Base-by-base conservation (phyloP, 1,140 invertebrate genomes). In the Propsilocerus akamusi region DNA sequence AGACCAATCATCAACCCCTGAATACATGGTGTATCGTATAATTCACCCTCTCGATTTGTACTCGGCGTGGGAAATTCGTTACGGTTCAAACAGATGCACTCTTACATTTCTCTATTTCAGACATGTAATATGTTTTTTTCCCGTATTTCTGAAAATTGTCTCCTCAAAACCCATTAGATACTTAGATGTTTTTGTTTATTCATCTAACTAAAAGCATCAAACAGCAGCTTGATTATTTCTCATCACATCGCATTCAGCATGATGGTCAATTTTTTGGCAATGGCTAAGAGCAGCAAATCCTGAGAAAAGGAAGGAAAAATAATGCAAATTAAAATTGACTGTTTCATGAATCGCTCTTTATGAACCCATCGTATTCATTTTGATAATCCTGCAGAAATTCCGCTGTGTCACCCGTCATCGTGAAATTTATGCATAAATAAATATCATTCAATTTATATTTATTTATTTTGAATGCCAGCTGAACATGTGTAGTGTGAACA, bases 351-450 rank as follows among this genome's bases (percentile, higher is more conserved):
- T n/a, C n/a, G n/a, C n/a, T n/a, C n/a, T n/a, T n/a, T n/a, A n/a
- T n/a, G n/a, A n/a, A n/a, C n/a, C n/a, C n/a, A n/a, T n/a, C n/a
- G n/a, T n/a, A n/a, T n/a, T n/a, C n/a, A n/a, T n/a, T n/a, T n/a
- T n/a, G n/a, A n/a, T n/a, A n/a, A n/a, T n/a, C n/a, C n/a, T n/a
- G n/a, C n/a, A n/a, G n/a, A n/a, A n/a, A n/a, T n/a, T n/a, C n/a
- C n/a, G n/a, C n/a, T n/a, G n/a, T n/a, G n/a, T n/a, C n/a, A n/a
- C n/a, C n/a, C n/a, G n/a, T n/a, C n/a, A n/a, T n/a, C 10, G 28
- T 30, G n/a, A 17, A 22, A 47, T 26, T 47, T 47, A 26, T 47
- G 46, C 24, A 47, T 47, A 26, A 47, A 47, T 47, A 47, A 47
- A 32, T 32, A 32, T 47, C 23, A 25, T 14, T 47, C 23, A 26